Conservation (phyloP, 2,113 vertebrate genomes). For the Salvelinus sp. region DNA sequence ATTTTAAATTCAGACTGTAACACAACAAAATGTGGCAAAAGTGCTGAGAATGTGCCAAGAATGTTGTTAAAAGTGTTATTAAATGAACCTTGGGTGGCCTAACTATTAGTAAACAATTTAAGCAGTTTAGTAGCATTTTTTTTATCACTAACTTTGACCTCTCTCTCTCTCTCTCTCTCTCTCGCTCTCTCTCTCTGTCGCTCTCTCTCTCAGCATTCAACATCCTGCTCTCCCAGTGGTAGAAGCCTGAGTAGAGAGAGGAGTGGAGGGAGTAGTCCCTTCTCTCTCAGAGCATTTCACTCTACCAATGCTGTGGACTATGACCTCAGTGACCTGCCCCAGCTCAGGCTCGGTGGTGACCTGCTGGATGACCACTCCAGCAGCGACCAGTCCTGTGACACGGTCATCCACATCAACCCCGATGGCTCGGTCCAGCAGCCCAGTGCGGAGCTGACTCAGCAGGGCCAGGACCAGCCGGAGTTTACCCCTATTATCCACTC, state of each 20-base stretch:
- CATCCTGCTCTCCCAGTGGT: constrained; percentile 90
- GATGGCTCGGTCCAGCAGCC: constrained; percentile 82
- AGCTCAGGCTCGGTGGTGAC: constrained; percentile 82
- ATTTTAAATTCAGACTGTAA: too few species aligned
- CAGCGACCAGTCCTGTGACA: constrained; percentile 95
- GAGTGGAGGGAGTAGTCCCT: constrained; percentile 75
- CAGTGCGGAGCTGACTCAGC: constrained; percentile 79
- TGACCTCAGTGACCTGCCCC: constrained; percentile 75
- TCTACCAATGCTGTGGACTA: constrained; percentile 80
- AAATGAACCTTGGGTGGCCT: not conserved
- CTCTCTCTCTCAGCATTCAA: constrained; percentile 75
- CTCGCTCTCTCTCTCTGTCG: constrained; percentile 25
- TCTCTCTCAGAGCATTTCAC: constrained; percentile 88
- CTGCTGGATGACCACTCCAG: constrained; percentile 87
- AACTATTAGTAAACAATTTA: too few species aligned
- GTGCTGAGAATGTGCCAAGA: not conserved
- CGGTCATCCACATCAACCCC: constrained; percentile 90
- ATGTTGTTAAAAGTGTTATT: not conserved
- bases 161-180: too few species aligned
- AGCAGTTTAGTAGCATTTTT: not conserved
- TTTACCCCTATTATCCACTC: constrained; percentile 96
- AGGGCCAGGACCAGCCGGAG: constrained; percentile 82
- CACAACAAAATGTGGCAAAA: too few species aligned
- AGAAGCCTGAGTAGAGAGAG: constrained; percentile 91
- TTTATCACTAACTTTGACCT: too few species aligned